Base-by-base conservation (phyloP, 2,113 vertebrate genomes). In the Odocoileus hemionus region DNA sequence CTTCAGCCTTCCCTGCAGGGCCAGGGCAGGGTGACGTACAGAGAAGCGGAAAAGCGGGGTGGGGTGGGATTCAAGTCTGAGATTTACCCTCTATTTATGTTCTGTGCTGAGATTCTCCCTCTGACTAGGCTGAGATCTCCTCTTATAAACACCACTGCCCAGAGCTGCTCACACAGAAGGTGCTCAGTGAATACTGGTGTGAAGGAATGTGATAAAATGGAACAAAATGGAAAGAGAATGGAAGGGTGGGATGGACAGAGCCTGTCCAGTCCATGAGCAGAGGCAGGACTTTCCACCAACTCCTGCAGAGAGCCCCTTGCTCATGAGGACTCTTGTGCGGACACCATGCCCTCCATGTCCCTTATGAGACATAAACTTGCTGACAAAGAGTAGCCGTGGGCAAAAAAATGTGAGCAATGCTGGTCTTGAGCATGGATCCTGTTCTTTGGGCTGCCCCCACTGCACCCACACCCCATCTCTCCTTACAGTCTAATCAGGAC, bases 151-250 rank as follows among this genome's bases (percentile, higher is more conserved):
- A n/a, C 7, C 33, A n/a, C 33, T 70, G 64, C n/a, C 4, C 64
- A 70, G 64, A 70, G 17, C 64, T 70, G n/a, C 36, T 0, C 64
- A 70, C 64, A 70, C 7, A 67, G 33, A 36, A 36, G 64, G 33
- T 36, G 17, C 0, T 0, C 67, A 70, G 67, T 23, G n/a, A 39
- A 70, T 9, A 67, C 33, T 36, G 64, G 33, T 36, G 33, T 67
- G 64, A 36, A 67, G 33, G 64, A n/a, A 36, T 36, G 64, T 3
- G 8, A 67, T 10, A 11, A 36, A 67, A 67, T 21, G 33, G 64
- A 19, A 67, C 64, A 67, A 67, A 67, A 67, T 67, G 64, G 64
- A 67, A 67, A 21, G 17, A 5, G 64, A 17, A 67, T 4, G 64
- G n/a, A 36, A 36, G 15, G 7, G n/a, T 36, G 33, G 33, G 9